Percentiles rank a stretch among this genome's conserved stretches.
Conservation (phyloP, 2,888 invertebrate species). For the Leptinotarsa juncta region DNA sequence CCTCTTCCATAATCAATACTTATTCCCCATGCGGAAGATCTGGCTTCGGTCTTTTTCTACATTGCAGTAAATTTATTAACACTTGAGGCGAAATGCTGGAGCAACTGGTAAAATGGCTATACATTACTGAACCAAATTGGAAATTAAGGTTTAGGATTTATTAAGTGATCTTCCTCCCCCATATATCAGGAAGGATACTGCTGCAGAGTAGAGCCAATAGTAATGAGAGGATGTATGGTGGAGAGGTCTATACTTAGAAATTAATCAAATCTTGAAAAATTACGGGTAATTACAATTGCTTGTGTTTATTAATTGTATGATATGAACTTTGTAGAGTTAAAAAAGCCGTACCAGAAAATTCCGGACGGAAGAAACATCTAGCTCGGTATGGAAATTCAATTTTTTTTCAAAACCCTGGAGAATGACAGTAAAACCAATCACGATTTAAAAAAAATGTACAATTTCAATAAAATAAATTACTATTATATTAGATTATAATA, state of each 20-base stretch:
- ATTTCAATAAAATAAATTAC: too few species aligned
- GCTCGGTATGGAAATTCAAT: too few species aligned
- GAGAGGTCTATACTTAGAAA: neutral
- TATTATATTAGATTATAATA: too few species aligned
- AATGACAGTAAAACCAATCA: too few species aligned
- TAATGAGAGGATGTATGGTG: conserved; percentile 12
- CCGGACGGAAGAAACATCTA: too few species aligned
- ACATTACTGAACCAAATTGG: conserved; percentile 41
- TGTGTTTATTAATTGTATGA: neutral
- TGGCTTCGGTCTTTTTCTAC: conserved; percentile 36
- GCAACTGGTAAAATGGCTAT: conserved; percentile 40
- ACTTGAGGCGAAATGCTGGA: conserved; percentile 36
- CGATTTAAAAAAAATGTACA: too few species aligned
- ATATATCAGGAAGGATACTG: conserved; percentile 16
- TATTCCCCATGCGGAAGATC: conserved; percentile 45
- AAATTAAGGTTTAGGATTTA: conserved; percentile 32
- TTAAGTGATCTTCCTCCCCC: conserved; percentile 27
- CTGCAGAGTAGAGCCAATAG: neutral
- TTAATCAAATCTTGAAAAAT: neutral
- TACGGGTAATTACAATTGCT: neutral
- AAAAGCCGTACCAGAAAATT: too few species aligned
- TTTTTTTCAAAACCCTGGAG: too few species aligned
- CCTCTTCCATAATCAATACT: conserved; percentile 47
- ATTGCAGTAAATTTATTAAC: conserved; percentile 41
- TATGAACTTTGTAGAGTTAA: too few species aligned